Percentiles rank a stretch among this genome's conserved stretches.
Evolutionary conservation across 2,888 invertebrate species (phyloP).

Genomic region (Meteorus cinctellus): DNA sequence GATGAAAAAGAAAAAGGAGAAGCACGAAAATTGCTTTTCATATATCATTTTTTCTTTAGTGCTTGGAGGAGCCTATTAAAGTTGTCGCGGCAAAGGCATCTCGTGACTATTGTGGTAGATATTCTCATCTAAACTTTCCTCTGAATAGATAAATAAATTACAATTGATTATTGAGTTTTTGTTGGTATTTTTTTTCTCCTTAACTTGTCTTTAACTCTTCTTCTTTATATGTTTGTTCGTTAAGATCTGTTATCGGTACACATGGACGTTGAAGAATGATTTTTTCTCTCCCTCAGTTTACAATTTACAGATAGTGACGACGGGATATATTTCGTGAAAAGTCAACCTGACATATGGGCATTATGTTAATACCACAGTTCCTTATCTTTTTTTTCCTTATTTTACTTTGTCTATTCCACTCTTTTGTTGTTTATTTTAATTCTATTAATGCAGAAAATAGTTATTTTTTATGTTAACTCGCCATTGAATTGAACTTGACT

Average conservation of each 20-base stretch:
- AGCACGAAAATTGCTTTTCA: not conserved
- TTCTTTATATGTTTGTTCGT: not conserved
- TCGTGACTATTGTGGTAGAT: constrained; percentile 69
- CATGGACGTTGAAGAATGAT: constrained; percentile 58
- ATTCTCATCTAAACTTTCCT: constrained; percentile 53
- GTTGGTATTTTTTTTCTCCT: constrained; percentile 25
- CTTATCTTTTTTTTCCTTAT: constrained; percentile 27
- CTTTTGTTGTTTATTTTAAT: constrained; percentile 16
- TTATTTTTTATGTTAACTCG: constrained; percentile 43
- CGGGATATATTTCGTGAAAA: constrained; percentile 9
- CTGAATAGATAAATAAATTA: constrained; percentile 66
- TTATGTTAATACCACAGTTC: constrained; percentile 25
- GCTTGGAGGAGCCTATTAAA: constrained; percentile 65
- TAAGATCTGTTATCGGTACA: constrained; percentile 27
- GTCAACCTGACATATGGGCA: constrained; percentile 14
- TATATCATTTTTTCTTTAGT: constrained; percentile 42
- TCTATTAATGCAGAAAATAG: constrained; percentile 64
- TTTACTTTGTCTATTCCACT: constrained; percentile 37
- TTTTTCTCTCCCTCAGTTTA: not conserved
- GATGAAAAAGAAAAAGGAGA: not conserved
- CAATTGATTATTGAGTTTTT: constrained; percentile 52
- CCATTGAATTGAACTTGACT: constrained; percentile 21
- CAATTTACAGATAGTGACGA: constrained; percentile 14
- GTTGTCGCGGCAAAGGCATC: constrained; percentile 70
- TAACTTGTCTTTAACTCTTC: not conserved